A percentile compares a stretch with the other conserved stretches of the same genome.
Evolutionary conservation across 2,888 invertebrate genomes (phyloP).

Genomic region (Eugnorisma glareosa): DNA sequence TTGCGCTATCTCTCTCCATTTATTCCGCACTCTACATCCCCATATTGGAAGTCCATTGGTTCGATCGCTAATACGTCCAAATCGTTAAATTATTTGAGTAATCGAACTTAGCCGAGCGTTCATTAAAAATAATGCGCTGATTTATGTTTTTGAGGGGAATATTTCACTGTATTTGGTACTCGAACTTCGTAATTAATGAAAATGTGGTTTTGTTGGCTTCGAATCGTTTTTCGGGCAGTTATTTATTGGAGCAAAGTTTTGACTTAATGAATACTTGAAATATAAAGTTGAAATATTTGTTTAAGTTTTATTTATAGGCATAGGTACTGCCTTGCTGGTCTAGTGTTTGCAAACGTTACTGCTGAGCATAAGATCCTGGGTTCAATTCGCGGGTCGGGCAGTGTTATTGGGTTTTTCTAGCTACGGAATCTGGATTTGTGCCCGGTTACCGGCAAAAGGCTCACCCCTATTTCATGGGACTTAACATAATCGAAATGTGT

Average conservation of each 20-base stretch:
- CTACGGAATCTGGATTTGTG: too few species aligned
- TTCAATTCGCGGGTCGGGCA: too few species aligned
- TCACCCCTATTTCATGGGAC: too few species aligned
- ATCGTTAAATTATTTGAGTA: conserved; percentile 61
- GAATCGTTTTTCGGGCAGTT: conserved; percentile 34
- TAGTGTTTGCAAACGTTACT: too few species aligned
- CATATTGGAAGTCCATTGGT: conserved; percentile 25
- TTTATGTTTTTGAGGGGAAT: conserved; percentile 49
- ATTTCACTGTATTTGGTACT: conserved; percentile 52
- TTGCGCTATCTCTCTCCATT: background rate
- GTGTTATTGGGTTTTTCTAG: too few species aligned
- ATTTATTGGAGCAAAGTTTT: conserved; percentile 45
- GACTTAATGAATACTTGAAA: conserved; percentile 52
- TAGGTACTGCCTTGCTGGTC: too few species aligned
- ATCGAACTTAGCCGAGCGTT: conserved; percentile 48
- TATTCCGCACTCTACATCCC: conserved; percentile 8
- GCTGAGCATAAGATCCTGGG: too few species aligned
- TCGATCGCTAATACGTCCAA: conserved; percentile 54
- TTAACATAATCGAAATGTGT: too few species aligned
- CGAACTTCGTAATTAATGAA: conserved; percentile 50
- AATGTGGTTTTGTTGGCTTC: conserved; percentile 58
- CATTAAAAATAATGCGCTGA: conserved; percentile 64
- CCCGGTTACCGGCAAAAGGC: too few species aligned
- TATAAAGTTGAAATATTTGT: conserved; percentile 32
- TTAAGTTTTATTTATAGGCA: conserved; percentile 26